Evolutionary conservation across 2,888 invertebrate species (phyloP).

Genomic region (Micoletzkya japonica): DNA sequence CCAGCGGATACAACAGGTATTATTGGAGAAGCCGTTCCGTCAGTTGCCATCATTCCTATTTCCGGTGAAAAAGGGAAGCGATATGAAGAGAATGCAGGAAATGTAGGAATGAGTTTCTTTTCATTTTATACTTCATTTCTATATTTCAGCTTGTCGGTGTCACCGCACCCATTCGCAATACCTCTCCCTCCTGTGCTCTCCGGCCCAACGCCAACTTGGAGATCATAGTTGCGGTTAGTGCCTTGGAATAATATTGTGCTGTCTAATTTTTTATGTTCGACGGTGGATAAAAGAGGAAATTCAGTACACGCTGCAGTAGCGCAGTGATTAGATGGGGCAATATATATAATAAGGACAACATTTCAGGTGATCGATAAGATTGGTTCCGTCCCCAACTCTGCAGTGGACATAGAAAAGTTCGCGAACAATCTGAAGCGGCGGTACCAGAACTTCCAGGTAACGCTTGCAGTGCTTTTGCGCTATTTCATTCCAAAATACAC

Average conservation of each 20-base stretch:
- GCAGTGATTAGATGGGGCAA: too few relatives aligned
- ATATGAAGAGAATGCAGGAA: background rate
- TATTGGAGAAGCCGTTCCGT: background rate
- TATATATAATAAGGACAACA: background rate
- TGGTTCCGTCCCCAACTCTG: conserved; percentile 48
- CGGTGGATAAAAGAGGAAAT: background rate
- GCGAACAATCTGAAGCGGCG: conserved; percentile 56
- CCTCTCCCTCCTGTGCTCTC: conserved; percentile 54
- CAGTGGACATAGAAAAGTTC: conserved; percentile 60
- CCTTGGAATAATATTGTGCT: background rate
- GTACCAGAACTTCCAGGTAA: conserved; percentile 60
- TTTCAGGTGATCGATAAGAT: conserved; percentile 50
- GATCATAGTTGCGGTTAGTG: conserved; percentile 36
- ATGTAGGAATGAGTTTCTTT: background rate
- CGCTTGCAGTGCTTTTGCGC: background rate
- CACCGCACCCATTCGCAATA: conserved; percentile 56
- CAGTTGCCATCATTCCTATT: background rate
- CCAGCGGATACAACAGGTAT: conserved; percentile 51
- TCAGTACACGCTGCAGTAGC: too few relatives aligned
- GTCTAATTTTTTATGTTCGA: background rate
- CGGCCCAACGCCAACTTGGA: conserved; percentile 54
- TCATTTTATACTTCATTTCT: background rate
- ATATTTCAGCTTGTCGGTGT: conserved; percentile 49
- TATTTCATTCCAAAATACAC: conserved; percentile 4
- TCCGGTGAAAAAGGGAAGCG: background rate